These are phyloP conservation scores for Torymus auratus DNA, from an alignment of 2,888 invertebrate species.

Conservation along the genomic window DNA sequence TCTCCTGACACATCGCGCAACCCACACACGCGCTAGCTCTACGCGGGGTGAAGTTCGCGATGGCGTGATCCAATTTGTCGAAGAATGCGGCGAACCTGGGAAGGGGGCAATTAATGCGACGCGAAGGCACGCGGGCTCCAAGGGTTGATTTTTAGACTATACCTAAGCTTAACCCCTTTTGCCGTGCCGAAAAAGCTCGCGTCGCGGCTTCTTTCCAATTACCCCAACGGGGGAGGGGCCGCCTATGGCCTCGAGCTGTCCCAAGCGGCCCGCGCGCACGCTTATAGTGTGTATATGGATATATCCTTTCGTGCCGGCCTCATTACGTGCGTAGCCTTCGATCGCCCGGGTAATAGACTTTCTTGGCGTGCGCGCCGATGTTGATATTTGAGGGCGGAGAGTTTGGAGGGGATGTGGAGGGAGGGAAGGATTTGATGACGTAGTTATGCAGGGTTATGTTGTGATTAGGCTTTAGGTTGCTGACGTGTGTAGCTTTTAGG, in stretches of 20 bases:
- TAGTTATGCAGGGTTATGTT: too few relatives aligned
- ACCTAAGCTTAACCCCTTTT: background rate
- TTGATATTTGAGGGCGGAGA: too few relatives aligned
- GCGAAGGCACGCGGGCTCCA: conserved; percentile 71
- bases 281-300: background rate
- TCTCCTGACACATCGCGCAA: background rate
- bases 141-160: conserved; percentile 23
- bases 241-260: conserved; percentile 48
- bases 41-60: conserved; percentile 61
- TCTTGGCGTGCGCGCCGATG: background rate
- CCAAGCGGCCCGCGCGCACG: conserved; percentile 25
- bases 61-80: conserved; percentile 75
- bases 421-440: too few relatives aligned
- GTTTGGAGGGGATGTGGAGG: too few relatives aligned
- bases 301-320: background rate
- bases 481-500: too few relatives aligned
- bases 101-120: conserved; percentile 72
- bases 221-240: background rate
- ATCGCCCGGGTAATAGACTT: conserved; percentile 26
- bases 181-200: conserved; percentile 5
- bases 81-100: conserved; percentile 70
- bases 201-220: conserved; percentile 32
- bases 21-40: background rate
- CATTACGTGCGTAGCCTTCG: conserved; percentile 33
- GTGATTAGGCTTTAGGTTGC: too few relatives aligned